phyloP scores from a whole-genome alignment of 2,888 invertebrate species.

The Gnatocerus cornutus region DNA sequence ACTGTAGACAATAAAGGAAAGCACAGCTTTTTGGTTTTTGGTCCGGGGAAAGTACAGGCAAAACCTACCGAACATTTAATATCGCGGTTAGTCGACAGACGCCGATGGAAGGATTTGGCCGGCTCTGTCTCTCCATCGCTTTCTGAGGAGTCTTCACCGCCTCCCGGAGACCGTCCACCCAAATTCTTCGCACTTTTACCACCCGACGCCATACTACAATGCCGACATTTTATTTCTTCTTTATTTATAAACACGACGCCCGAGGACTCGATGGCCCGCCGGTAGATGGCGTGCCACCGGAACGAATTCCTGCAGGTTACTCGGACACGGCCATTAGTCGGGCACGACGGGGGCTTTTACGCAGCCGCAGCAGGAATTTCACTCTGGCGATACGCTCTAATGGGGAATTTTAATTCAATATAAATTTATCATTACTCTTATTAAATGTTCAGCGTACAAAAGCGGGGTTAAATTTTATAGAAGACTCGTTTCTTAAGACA shows the following conservation, averaged over 20 bases:
- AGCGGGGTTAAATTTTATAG: too few species aligned
- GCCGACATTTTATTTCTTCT: constrained; percentile 60
- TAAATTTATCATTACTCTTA: too few species aligned
- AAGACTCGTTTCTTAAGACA: too few species aligned
- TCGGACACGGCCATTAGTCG: constrained; percentile 6
- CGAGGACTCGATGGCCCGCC: constrained; percentile 15
- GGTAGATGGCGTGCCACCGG: constrained; percentile 39
- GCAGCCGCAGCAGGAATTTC: too few species aligned
- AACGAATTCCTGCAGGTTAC: constrained; percentile 1
- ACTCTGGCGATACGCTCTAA: too few species aligned
- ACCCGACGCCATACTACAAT: constrained; percentile 67
- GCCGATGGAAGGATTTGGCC: constrained; percentile 82
- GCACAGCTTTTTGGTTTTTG: constrained; percentile 21
- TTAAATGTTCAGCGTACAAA: too few species aligned
- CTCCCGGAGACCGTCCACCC: constrained; percentile 65
- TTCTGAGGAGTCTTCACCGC: constrained; percentile 79
- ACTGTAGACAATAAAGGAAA: background rate
- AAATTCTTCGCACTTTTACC: constrained; percentile 67
- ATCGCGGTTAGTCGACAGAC: constrained; percentile 88
- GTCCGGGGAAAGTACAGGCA: constrained; percentile 26
- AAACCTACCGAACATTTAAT: constrained; percentile 84
- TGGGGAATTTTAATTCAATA: too few species aligned
- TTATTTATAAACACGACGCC: constrained; percentile 54
- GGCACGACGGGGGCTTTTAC: background rate
- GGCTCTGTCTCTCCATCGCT: constrained; percentile 90